Base-by-base conservation (phyloP, 2,113 vertebrate species). In the Boulengeromyrus knoepffleri region DNA sequence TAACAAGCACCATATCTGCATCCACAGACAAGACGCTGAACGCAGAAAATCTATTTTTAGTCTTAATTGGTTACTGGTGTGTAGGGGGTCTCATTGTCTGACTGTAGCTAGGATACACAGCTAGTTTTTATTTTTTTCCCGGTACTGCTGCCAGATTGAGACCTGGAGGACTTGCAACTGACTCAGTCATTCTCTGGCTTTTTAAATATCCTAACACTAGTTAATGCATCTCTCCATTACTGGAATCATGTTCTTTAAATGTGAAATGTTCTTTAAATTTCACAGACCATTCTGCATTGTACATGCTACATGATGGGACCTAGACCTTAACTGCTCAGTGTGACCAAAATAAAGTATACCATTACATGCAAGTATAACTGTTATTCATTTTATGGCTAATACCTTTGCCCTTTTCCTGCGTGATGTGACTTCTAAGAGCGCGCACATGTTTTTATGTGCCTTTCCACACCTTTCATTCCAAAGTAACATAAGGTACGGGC, bases 1-100 rank as follows among this genome's bases (percentile, higher is more conserved):
- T 85, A 42, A 47, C 83, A 85, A 46, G 83, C 42, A 13, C 45
- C 74, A 24, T 85, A 46, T 85, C 42, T 46, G 39, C 83, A 85
- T 47, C 83, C 17, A 21, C 17, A 47, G 24, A 85, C 39, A 42
- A 17, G 83, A 45, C 45, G 45, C 21, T 85, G 83, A 85, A 47
- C 24, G 9, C 83, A 85, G 21, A 85, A 39, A 85, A 47, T 10
- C 83, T 85, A 85, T 85, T 85, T 85, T 85, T 85, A 85, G 39
- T 85, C 83, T 85, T 85, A 85, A 85, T 85, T 85, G 83, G 83
- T 47, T 21, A 85, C 42, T 85, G 83, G 83, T 80, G 36, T 19
- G 17, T 42, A 39, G 74, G 74, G 42, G 45, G 39, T 85, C 83
- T 85, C 39, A 85, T 85, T 47, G 39, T 45, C 19, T 85, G 83